Conservation (phyloP, 2,888 invertebrate species). For the Lathronympha strigana region DNA sequence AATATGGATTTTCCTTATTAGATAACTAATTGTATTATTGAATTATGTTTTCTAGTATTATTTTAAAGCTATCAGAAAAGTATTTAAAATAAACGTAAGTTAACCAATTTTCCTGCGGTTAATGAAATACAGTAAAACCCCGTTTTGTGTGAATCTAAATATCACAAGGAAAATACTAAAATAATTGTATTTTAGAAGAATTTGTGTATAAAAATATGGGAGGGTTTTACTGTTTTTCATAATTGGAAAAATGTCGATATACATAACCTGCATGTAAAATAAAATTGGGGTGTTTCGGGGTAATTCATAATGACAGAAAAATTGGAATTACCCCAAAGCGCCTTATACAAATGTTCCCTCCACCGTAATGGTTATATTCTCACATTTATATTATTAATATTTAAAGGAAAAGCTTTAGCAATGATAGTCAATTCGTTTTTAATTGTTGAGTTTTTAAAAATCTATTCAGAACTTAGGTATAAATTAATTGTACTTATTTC, state of each 20-base stretch:
- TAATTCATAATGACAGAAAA: neutral
- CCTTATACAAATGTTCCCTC: neutral
- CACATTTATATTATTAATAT: conserved; percentile 15
- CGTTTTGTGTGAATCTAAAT: too few species aligned
- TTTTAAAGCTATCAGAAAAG: conserved; percentile 14
- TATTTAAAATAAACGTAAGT: neutral
- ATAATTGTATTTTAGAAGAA: too few species aligned
- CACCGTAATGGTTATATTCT: neutral
- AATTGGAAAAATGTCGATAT: neutral
- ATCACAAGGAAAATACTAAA: too few species aligned
- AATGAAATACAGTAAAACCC: neutral
- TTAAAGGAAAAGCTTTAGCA: conserved; percentile 15
- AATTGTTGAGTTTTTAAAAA: conserved; percentile 39
- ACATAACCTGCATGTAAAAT: neutral
- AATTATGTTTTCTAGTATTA: conserved; percentile 24
- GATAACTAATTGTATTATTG: conserved; percentile 22
- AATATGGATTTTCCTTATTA: conserved; percentile 4
- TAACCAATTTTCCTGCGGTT: neutral
- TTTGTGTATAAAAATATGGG: too few species aligned
- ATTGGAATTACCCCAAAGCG: conserved; percentile 1
- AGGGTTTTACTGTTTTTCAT: neutral
- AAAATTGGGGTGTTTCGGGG: conserved; percentile 2
- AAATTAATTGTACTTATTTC: conserved; percentile 32
- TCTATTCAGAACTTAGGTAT: conserved; percentile 27
- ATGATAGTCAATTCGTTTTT: conserved; percentile 35